Percentiles rank a stretch among this genome's conserved stretches.
Evolutionary conservation across 35 echinoderm and acorn worm genomes (phyloP).

Genomic region (Apostichopus japonicus): DNA sequence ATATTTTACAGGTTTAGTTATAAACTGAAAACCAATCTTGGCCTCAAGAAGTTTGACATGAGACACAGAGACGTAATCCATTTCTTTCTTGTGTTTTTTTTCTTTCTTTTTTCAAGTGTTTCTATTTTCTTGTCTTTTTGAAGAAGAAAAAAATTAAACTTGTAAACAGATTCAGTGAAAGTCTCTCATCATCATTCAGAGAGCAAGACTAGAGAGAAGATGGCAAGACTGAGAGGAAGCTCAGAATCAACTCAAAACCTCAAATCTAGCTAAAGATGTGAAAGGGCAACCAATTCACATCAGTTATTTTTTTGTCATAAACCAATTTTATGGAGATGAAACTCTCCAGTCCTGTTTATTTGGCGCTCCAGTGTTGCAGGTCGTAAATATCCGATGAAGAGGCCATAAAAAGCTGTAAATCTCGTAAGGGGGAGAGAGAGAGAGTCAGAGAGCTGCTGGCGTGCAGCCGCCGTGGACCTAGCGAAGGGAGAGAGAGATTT

Average conservation of each 20-base stretch:
- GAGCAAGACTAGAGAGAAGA: not conserved
- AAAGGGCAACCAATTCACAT: constrained; percentile 63
- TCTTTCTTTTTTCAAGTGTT: too few species aligned
- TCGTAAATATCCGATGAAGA: constrained; percentile 62
- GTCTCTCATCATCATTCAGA: not conserved
- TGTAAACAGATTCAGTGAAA: not conserved
- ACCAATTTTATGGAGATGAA: constrained; percentile 68
- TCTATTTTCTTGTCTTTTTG: too few species aligned
- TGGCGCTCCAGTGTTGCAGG: constrained; percentile 53
- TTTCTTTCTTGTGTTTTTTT: too few species aligned
- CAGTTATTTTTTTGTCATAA: constrained; percentile 67
- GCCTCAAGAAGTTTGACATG: too few species aligned
- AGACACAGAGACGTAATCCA: too few species aligned
- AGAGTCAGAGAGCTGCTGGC: not conserved
- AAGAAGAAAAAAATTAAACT: too few species aligned
- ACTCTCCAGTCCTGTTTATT: constrained; percentile 67
- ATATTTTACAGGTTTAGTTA: too few species aligned
- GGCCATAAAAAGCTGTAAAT: constrained; percentile 66
- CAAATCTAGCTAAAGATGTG: constrained; percentile 35
- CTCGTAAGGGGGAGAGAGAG: constrained; percentile 36
- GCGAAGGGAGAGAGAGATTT: constrained; percentile 28
- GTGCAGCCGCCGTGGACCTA: not conserved
- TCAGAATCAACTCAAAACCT: not conserved
- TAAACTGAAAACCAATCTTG: too few species aligned
- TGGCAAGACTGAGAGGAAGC: not conserved